A percentile compares a stretch with the other conserved stretches of the same genome.
Conservation (phyloP, 2,797 vertebrate genomes). For the Kryptopterus vitreolus region DNA sequence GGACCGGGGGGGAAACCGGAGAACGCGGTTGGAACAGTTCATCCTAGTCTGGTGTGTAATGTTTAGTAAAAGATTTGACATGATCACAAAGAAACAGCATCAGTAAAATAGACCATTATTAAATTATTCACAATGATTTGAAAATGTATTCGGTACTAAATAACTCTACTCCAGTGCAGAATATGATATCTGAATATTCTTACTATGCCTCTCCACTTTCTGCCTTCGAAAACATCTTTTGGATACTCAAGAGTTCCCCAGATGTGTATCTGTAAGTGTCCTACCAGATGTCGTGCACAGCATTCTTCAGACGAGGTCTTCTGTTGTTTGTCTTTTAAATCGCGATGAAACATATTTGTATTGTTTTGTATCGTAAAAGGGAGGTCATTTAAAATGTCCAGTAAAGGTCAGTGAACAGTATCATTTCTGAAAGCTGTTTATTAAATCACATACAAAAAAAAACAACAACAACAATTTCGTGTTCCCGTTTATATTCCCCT, state of each 20-base stretch:
- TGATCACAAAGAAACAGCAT: background rate
- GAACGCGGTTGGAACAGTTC: background rate
- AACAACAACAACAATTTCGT: background rate
- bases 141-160: background rate
- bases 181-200: background rate
- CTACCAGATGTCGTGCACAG: conserved; percentile 1
- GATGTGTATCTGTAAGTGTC: background rate
- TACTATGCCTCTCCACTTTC: background rate
- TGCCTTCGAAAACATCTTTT: conserved; percentile 5
- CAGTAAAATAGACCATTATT: background rate
- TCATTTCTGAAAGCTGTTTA: conserved; percentile 38
- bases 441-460: conserved; percentile 32
- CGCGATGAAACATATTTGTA: background rate
- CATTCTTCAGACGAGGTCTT: background rate
- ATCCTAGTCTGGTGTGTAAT: background rate
- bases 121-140: background rate
- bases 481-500: conserved; percentile 10
- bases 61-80: background rate
- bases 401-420: background rate
- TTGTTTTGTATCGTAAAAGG: background rate
- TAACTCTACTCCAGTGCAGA: background rate
- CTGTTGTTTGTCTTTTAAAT: background rate
- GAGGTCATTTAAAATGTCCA: background rate
- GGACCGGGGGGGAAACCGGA: too few species aligned
- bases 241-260: background rate